These are phyloP conservation scores for Atrichornis clamosus DNA, from an alignment of 2,113 vertebrate genomes.

Conservation along the genomic window DNA sequence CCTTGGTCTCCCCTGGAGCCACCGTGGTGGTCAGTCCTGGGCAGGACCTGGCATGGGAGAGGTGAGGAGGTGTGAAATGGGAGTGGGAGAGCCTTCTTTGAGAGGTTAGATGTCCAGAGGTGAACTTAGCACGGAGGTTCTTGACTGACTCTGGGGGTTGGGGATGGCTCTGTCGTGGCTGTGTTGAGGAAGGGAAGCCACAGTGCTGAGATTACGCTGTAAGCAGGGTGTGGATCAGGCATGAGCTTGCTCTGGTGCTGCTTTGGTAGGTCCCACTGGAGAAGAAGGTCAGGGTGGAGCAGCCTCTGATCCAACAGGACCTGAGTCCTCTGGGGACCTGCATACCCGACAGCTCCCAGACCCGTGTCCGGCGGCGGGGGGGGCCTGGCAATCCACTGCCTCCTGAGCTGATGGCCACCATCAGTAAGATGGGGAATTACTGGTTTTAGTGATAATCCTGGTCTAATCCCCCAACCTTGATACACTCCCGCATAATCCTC, in stretches of 20 bases:
- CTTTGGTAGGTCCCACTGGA: rapidly evolving
- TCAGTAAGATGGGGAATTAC: constrained; percentile 43
- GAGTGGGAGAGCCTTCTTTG: rapidly evolving
- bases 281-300: not conserved
- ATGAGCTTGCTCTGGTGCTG: not conserved
- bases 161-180: rapidly evolving
- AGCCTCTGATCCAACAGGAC: not conserved
- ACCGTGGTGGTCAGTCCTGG: rapidly evolving
- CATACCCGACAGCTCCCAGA: rapidly evolving
- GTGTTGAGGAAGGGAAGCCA: rapidly evolving
- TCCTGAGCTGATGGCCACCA: not conserved
- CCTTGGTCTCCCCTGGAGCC: rapidly evolving
- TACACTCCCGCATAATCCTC: constrained; percentile 6
- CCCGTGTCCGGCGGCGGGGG: rapidly evolving
- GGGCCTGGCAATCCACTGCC: rapidly evolving
- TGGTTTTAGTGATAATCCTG: constrained; percentile 35
- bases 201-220: rapidly evolving
- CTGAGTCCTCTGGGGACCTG: rapidly evolving
- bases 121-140: not conserved
- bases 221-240: not conserved
- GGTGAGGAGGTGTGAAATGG: not conserved
- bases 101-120: not conserved
- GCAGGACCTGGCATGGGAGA: rapidly evolving
- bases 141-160: rapidly evolving
- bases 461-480: constrained; percentile 43